These are phyloP conservation scores for Idaea dimidiata DNA, from an alignment of 2,888 invertebrate genomes.

Conservation along the genomic window DNA sequence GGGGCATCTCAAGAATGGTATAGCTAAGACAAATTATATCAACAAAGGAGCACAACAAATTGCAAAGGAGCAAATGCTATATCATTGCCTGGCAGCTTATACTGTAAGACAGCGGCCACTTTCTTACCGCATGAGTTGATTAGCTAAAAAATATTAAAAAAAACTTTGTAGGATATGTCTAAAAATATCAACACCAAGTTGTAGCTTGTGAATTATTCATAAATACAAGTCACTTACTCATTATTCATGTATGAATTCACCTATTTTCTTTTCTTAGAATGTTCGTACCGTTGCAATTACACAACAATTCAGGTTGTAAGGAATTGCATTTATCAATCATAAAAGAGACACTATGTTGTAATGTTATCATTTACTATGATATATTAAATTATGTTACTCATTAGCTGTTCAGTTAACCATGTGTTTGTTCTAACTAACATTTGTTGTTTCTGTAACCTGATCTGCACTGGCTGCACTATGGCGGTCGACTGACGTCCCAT, in stretches of 20 bases:
- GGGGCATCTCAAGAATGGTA: no score
- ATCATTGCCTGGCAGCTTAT: no score
- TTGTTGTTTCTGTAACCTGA: neutral
- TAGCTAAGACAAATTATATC: no score
- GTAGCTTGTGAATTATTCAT: slow-evolving; percentile 65
- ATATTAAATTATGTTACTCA: neutral
- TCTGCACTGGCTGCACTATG: neutral
- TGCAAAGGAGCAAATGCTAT: no score
- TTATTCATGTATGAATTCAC: slow-evolving; percentile 36
- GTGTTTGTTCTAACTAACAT: neutral
- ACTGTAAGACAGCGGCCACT: no score
- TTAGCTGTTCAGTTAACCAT: neutral
- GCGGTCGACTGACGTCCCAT: slow-evolving; percentile 30
- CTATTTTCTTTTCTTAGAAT: slow-evolving; percentile 61
- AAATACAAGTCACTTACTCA: slow-evolving; percentile 43
- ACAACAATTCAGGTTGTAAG: slow-evolving; percentile 22
- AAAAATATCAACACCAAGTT: slow-evolving; percentile 11
- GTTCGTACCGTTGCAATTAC: slow-evolving; percentile 13
- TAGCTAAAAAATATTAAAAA: no score
- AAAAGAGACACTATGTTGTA: neutral
- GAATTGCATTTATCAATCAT: slow-evolving; percentile 7
- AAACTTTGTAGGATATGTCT: neutral
- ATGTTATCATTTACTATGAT: neutral
- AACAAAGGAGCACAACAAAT: no score
- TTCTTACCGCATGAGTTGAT: no score